Evolutionary conservation across 2,113 vertebrate species (phyloP).

Genomic region (Paracanthobrama guichenoti): DNA sequence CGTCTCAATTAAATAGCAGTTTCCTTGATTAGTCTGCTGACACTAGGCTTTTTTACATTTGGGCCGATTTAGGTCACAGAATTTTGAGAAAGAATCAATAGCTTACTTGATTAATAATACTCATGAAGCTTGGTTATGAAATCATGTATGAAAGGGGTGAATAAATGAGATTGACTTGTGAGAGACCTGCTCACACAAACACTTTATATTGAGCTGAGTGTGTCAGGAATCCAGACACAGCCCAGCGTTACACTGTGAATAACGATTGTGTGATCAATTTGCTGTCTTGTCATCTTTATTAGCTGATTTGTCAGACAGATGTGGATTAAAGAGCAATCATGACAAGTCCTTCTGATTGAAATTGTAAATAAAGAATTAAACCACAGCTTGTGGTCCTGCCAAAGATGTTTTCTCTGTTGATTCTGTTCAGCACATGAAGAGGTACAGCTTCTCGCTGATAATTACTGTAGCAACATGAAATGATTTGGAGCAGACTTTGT

Average conservation of each 20-base stretch:
- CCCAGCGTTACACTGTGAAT: no score
- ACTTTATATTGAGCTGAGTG: not conserved
- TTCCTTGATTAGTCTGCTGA: not conserved
- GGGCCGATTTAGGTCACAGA: not conserved
- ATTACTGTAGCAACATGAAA: constrained; percentile 47
- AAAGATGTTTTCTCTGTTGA: not conserved
- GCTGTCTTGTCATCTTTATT: not conserved
- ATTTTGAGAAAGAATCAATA: not conserved
- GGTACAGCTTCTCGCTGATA: constrained; percentile 26
- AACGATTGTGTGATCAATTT: not conserved
- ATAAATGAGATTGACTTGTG: not conserved
- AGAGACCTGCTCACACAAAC: not conserved
- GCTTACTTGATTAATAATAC: not conserved
- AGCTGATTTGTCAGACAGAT: not conserved
- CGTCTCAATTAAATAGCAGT: not conserved
- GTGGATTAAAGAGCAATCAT: not conserved
- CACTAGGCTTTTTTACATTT: not conserved
- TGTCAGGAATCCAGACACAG: no score
- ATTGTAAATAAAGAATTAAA: constrained; percentile 16
- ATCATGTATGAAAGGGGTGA: not conserved
- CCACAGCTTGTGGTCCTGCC: not conserved
- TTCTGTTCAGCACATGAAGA: constrained; percentile 4
- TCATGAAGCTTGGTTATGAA: not conserved
- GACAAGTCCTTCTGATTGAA: not conserved
- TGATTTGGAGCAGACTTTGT: constrained; percentile 52